Conservation (phyloP, 1,140 invertebrate species). For the Brachystomella parvula region DNA sequence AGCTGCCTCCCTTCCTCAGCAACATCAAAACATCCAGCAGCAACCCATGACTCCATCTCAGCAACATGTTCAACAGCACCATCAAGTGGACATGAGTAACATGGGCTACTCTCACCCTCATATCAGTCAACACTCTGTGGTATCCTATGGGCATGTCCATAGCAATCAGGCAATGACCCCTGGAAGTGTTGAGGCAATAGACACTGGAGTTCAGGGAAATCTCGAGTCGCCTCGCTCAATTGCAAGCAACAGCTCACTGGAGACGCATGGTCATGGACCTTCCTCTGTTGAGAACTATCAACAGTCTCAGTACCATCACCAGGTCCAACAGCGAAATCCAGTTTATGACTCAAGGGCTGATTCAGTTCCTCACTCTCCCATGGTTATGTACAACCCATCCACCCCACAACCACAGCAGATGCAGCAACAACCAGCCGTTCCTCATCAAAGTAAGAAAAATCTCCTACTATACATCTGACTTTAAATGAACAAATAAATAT, state of each 20-base stretch:
- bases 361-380: conserved; percentile 34
- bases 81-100: conserved; percentile 39
- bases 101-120: conserved; percentile 42
- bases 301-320: conserved; percentile 21
- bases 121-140: conserved; percentile 38
- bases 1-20: too few species aligned
- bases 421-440: conserved; percentile 23
- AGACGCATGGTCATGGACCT: conserved; percentile 22
- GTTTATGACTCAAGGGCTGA: conserved; percentile 22
- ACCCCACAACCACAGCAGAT: conserved; percentile 32
- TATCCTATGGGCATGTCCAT: conserved; percentile 27
- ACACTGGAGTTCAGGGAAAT: conserved; percentile 19
- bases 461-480: not conserved
- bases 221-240: conserved; percentile 34
- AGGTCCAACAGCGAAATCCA: conserved; percentile 21
- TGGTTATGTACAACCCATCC: conserved; percentile 33
- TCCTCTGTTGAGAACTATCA: conserved; percentile 31
- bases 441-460: conserved; percentile 26
- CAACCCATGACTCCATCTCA: not conserved
- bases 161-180: conserved; percentile 38
- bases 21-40: conserved; percentile 11
- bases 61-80: conserved; percentile 38
- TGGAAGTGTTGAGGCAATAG: conserved; percentile 34
- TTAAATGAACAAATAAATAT: too few species aligned
- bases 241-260: conserved; percentile 25